Evolutionary conservation across 2,888 invertebrate species (phyloP).

Genomic region (Atethmia centrago): DNA sequence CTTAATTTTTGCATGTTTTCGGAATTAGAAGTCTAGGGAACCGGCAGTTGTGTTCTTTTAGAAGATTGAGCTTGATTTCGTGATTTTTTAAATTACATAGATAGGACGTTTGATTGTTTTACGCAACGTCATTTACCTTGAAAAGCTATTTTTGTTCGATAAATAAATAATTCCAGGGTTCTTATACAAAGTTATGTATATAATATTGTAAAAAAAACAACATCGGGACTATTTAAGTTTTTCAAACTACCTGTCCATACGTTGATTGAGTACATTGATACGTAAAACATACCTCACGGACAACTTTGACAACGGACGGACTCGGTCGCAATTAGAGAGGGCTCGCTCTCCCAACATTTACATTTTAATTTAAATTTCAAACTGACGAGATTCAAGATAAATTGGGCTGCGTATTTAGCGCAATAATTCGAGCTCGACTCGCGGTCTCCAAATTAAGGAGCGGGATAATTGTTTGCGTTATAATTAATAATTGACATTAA

Average conservation of each 20-base stretch:
- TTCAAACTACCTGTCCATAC: slow-evolving; percentile 31
- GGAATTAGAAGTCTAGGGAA: slow-evolving; percentile 8
- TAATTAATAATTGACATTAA: slow-evolving; percentile 87
- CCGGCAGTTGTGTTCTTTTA: not conserved
- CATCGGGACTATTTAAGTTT: slow-evolving; percentile 18
- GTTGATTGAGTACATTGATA: slow-evolving; percentile 59
- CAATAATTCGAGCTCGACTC: slow-evolving; percentile 84
- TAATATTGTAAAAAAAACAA: slow-evolving; percentile 14
- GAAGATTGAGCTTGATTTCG: not conserved
- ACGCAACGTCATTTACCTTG: not conserved
- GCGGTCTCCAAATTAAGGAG: slow-evolving; percentile 83
- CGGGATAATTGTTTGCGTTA: slow-evolving; percentile 85
- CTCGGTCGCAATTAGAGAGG: slow-evolving; percentile 86
- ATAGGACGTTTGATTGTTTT: not conserved
- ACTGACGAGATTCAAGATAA: slow-evolving; percentile 89
- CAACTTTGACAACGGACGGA: slow-evolving; percentile 83
- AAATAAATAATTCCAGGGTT: not conserved
- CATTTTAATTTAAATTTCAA: slow-evolving; percentile 90
- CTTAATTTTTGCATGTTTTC: slow-evolving; percentile 12
- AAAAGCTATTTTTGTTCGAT: not conserved
- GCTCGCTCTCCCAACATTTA: slow-evolving; percentile 85
- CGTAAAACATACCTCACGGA: slow-evolving; percentile 72
- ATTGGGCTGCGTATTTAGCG: slow-evolving; percentile 87
- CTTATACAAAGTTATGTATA: not conserved
- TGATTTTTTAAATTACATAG: not conserved